phyloP scores from a whole-genome alignment of 2,113 vertebrate genomes.

The Felis chaus region DNA sequence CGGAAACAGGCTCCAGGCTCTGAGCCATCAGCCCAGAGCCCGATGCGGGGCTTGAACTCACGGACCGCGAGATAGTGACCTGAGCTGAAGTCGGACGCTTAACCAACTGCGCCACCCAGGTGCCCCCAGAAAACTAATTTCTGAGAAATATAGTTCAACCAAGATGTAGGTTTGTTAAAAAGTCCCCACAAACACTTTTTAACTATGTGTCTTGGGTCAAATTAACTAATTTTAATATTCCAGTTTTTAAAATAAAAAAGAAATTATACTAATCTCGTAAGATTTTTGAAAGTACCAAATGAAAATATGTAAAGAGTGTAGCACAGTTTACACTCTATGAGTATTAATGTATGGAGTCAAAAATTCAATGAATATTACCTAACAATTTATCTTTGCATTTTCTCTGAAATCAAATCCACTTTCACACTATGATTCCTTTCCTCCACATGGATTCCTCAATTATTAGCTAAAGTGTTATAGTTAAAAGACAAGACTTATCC shows the following conservation, averaged over 20 bases:
- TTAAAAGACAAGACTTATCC: background rate
- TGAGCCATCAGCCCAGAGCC: no score
- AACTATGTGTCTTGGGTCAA: background rate
- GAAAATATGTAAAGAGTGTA: background rate
- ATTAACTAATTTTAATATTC: background rate
- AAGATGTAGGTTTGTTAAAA: background rate
- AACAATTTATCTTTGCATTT: background rate
- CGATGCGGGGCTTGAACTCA: no score
- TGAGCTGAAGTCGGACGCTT: no score
- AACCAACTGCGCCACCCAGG: no score
- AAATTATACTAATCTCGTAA: background rate
- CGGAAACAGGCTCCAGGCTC: no score
- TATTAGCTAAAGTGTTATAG: background rate
- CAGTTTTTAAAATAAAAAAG: background rate
- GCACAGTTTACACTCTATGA: background rate
- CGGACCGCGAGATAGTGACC: no score
- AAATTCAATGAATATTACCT: background rate
- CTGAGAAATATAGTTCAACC: background rate
- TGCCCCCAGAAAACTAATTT: background rate
- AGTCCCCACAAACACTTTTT: background rate
- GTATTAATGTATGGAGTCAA: background rate
- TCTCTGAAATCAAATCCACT: background rate
- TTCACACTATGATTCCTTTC: background rate
- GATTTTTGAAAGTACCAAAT: background rate
- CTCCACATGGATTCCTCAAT: background rate